Base-by-base conservation (phyloP, 64 coral and sea anemone genomes). In the Stichodactyla mertensii region DNA sequence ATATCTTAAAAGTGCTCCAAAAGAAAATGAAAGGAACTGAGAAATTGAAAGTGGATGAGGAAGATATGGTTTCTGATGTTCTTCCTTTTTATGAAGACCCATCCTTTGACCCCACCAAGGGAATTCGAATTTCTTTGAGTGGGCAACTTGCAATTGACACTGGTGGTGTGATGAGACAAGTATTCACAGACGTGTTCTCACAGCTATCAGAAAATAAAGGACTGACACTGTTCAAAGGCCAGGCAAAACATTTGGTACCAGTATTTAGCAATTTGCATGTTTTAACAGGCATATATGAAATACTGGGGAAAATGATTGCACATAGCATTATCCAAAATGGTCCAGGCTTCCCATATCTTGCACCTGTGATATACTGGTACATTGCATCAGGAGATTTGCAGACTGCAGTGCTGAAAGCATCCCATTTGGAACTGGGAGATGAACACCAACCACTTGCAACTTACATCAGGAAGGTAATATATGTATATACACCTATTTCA, bases 261-360 rank as follows among this genome's bases (percentile, higher is more conserved):
- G 13, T 87, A 10, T 87, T 87, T 54, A 87, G 24, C 24, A 88
- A 16, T 36, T 51, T 55, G 27, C 71, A 88, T 78, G 67, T 88
- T 12, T 11, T 88, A 36, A 27, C 71, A 24, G 71, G 77, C 27
- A 61, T 88, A 55, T 88, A 77, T 56, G 86, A 88, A 80, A 61
- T 88, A 13, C 18, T 88, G 20, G 71, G 86, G 10, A 78, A 79
- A 57, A 88, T 78, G 52, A 87, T 88, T 79, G 77, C 86, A n/a
- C n/a, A n/a, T n/a, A n/a, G n/a, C n/a, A 55, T 58, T 14, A 58
- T 58, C 57, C 57, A 58, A 20, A 64, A 64, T 86, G 92, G 88
- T 52, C 84, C 88, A 83, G 92, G 92, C 16, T 89, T 93, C 28
- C 88, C 92, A 55, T 93, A 87, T 31, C 86, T 94, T 28, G 12